phyloP scores from a whole-genome alignment of 2,888 invertebrate species.

The Drosophila cognata region DNA sequence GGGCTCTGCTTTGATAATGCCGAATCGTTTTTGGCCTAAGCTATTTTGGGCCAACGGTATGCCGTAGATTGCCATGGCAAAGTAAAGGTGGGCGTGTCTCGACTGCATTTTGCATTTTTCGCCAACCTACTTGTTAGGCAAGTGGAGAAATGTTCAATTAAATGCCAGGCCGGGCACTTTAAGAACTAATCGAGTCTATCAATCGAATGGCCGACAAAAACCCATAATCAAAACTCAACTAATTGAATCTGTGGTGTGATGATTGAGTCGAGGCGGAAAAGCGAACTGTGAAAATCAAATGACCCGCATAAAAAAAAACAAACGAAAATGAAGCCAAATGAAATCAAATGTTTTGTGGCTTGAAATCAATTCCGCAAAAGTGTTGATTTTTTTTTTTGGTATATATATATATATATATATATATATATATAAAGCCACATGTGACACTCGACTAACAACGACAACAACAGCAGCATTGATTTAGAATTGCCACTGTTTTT shows the following conservation, averaged over 20 bases:
- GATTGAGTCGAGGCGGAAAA: not conserved
- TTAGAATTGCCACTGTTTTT: constrained; percentile 37
- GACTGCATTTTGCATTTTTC: constrained; percentile 29
- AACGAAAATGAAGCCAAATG: constrained; percentile 42
- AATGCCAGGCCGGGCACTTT: constrained; percentile 33
- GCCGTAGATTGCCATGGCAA: constrained; percentile 49
- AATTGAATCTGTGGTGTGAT: constrained; percentile 65
- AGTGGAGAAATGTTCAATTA: constrained; percentile 36
- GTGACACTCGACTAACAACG: constrained; percentile 53
- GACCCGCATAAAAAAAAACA: constrained; percentile 22
- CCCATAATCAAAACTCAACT: constrained; percentile 55
- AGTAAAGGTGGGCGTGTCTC: constrained; percentile 34
- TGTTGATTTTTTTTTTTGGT: constrained; percentile 18
- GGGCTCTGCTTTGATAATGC: constrained; percentile 44
- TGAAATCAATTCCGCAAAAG: constrained; percentile 65
- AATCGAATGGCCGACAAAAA: constrained; percentile 39
- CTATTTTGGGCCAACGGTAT: not conserved
- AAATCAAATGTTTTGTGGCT: constrained; percentile 77
- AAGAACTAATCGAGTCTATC: constrained; percentile 22
- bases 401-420: not conserved
- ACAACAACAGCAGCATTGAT: constrained; percentile 32
- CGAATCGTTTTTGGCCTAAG: constrained; percentile 25
- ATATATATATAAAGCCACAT: constrained; percentile 8
- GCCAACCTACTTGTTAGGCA: constrained; percentile 9
- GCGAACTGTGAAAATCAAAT: constrained; percentile 40